Conservation (phyloP, 2,888 invertebrate genomes). For the Stenoptilia bipunctidactyla region DNA sequence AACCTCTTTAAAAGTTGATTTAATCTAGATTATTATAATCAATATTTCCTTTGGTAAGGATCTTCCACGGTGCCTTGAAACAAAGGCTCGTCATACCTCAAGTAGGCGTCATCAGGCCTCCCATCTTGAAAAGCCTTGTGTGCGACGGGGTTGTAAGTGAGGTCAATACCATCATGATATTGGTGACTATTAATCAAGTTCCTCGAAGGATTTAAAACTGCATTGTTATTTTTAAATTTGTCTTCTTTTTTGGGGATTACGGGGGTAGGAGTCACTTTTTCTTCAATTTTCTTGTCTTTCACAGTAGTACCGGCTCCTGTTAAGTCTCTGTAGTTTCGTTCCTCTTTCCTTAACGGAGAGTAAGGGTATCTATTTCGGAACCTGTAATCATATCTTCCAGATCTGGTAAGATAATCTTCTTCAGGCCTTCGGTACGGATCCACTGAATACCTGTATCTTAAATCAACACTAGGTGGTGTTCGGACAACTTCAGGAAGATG, state of each 20-base stretch:
- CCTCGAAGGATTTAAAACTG: conserved; percentile 22
- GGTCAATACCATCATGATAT: conserved; percentile 43
- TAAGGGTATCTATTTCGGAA: conserved; percentile 56
- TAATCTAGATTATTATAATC: conserved; percentile 10
- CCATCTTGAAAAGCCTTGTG: conserved; percentile 49
- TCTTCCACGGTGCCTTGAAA: conserved; percentile 55
- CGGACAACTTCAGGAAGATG: conserved; percentile 78
- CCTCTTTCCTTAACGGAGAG: conserved; percentile 53
- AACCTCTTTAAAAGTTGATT: not conserved
- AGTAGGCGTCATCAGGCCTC: conserved; percentile 45
- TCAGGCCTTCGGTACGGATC: conserved; percentile 56
- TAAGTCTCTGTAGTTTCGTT: conserved; percentile 54
- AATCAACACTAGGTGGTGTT: conserved; percentile 70
- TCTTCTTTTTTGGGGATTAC: conserved; percentile 54
- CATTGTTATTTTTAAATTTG: conserved; percentile 24
- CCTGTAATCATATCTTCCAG: conserved; percentile 56
- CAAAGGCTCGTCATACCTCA: conserved; percentile 52
- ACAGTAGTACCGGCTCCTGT: conserved; percentile 44
- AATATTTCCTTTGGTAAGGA: conserved; percentile 58
- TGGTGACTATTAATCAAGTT: conserved; percentile 59
- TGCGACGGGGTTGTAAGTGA: conserved; percentile 33
- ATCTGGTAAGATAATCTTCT: conserved; percentile 47
- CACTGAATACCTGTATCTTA: conserved; percentile 61
- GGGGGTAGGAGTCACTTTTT: conserved; percentile 59
- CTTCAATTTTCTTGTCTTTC: conserved; percentile 55